Conservation (phyloP, 1,140 invertebrate genomes). For the Drosophila erecta region DNA sequence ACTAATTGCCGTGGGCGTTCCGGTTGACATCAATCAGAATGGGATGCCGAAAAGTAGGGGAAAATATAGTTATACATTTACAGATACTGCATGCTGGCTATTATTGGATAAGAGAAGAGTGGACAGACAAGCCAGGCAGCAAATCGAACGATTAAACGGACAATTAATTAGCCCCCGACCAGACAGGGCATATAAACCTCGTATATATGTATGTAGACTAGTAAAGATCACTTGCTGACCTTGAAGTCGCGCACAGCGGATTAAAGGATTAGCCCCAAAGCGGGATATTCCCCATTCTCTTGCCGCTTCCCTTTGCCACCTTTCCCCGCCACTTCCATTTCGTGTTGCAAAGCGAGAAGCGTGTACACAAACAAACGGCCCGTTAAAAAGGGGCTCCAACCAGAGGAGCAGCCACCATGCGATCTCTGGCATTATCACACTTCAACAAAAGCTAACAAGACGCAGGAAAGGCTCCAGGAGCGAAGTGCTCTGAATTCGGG, state of each 20-base stretch:
- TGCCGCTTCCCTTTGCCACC: background rate
- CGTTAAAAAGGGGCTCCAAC: slow-evolving; percentile 18
- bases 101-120: slow-evolving; percentile 5
- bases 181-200: slow-evolving; percentile 24
- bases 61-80: slow-evolving; percentile 7
- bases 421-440: slow-evolving; percentile 76
- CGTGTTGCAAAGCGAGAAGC: slow-evolving; percentile 30
- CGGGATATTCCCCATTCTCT: slow-evolving; percentile 17
- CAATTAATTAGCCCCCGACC: slow-evolving; percentile 70
- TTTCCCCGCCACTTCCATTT: background rate
- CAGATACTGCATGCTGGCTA: background rate
- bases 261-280: slow-evolving; percentile 70
- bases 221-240: slow-evolving; percentile 43
- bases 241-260: slow-evolving; percentile 63
- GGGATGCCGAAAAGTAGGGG: slow-evolving; percentile 2
- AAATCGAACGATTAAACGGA: slow-evolving; percentile 78
- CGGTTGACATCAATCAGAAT: slow-evolving; percentile 67
- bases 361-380: slow-evolving; percentile 59
- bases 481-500: background rate
- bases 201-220: slow-evolving; percentile 2
- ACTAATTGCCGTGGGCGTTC: slow-evolving; percentile 69
- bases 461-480: slow-evolving; percentile 6
- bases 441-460: slow-evolving; percentile 63
- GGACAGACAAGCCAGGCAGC: slow-evolving; percentile 39
- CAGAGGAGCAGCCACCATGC: slow-evolving; percentile 9